phyloP scores from a whole-genome alignment of 2,113 vertebrate species.

The Saguinus midas region DNA sequence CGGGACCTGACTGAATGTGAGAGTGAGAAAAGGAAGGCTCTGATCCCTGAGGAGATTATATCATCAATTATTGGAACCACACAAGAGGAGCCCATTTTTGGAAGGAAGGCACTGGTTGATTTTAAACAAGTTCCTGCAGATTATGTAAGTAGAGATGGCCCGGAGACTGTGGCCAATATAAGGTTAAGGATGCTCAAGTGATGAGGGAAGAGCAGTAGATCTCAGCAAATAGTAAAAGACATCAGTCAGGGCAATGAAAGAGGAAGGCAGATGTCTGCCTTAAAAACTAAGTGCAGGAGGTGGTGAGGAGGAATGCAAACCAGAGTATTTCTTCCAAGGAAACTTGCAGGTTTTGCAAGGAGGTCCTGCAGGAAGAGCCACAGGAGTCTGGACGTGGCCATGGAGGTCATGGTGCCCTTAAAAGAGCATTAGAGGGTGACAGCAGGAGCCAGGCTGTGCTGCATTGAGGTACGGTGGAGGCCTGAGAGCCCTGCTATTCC shows the following conservation, averaged over 20 bases:
- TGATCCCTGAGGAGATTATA: neutral
- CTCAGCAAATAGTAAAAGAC: neutral
- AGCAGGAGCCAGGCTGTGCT: too few species aligned
- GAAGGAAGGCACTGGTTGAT: neutral
- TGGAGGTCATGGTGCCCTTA: too few species aligned
- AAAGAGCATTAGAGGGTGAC: too few species aligned
- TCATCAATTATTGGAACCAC: neutral
- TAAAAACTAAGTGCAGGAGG: too few species aligned
- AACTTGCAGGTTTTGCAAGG: too few species aligned
- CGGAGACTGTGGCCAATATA: neutral
- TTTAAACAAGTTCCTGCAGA: neutral
- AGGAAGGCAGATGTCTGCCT: neutral
- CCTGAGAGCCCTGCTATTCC: too few species aligned
- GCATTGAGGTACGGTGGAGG: too few species aligned
- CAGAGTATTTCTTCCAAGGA: too few species aligned
- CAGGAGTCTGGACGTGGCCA: too few species aligned
- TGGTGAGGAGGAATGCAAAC: too few species aligned
- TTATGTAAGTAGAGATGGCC: neutral
- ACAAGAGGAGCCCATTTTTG: neutral
- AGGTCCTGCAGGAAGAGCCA: too few species aligned
- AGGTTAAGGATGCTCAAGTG: neutral
- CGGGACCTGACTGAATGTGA: neutral
- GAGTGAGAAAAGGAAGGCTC: neutral
- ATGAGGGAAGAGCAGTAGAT: neutral
- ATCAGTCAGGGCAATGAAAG: neutral